Percentiles rank a stretch among this genome's conserved stretches.
Conservation (phyloP, 2,888 invertebrate genomes). For the Cheiracanthium punctorium region DNA sequence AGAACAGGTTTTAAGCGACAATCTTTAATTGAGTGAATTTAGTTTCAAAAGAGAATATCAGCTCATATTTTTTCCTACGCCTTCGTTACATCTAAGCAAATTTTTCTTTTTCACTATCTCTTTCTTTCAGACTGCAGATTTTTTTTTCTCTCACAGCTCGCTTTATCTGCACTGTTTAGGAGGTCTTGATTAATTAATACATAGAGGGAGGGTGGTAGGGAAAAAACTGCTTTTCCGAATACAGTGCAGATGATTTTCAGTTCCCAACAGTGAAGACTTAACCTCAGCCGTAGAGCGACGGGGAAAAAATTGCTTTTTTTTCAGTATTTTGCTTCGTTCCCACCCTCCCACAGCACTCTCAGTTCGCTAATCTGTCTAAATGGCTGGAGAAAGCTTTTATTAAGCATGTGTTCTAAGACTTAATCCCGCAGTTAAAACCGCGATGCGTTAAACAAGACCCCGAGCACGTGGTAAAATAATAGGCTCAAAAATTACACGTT, state of each 20-base stretch:
- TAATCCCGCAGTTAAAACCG: slow-evolving; percentile 61
- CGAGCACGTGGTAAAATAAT: slow-evolving; percentile 13
- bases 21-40: slow-evolving; percentile 69
- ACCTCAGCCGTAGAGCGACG: background rate
- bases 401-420: slow-evolving; percentile 22
- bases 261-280: slow-evolving; percentile 27
- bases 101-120: slow-evolving; percentile 54
- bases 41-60: slow-evolving; percentile 61
- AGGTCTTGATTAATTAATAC: slow-evolving; percentile 59
- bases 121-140: slow-evolving; percentile 68
- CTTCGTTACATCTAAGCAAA: background rate
- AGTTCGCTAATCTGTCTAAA: slow-evolving; percentile 50
- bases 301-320: slow-evolving; percentile 19
- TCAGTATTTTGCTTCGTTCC: background rate
- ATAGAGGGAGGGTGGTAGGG: slow-evolving; percentile 28
- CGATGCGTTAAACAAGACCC: slow-evolving; percentile 53
- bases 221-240: slow-evolving; percentile 27
- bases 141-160: slow-evolving; percentile 66
- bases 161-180: slow-evolving; percentile 56
- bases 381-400: slow-evolving; percentile 53
- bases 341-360: slow-evolving; percentile 13
- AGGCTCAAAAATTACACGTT: slow-evolving; percentile 18
- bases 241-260: slow-evolving; percentile 54
- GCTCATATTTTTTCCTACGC: slow-evolving; percentile 29
- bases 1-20: slow-evolving; percentile 62